phyloP scores from a whole-genome alignment of 2,797 vertebrate species.

The Scarus forsteni region DNA sequence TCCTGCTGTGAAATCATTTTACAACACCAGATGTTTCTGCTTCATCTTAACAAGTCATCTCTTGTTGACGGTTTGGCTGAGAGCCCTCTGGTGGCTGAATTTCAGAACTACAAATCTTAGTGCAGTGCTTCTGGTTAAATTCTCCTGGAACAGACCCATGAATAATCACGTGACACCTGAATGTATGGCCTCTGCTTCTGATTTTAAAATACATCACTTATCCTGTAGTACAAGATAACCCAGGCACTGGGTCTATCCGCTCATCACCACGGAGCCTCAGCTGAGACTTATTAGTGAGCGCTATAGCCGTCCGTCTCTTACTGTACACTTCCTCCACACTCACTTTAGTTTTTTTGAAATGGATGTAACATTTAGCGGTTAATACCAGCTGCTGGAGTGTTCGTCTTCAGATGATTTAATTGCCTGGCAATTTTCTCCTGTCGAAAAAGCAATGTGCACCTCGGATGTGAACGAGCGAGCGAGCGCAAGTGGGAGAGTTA shows the following conservation, averaged over 20 bases:
- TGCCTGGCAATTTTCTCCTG: slow-evolving; percentile 87
- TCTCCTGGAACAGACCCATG: too few relatives aligned
- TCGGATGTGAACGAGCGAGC: slow-evolving; percentile 81
- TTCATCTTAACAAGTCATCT: too few relatives aligned
- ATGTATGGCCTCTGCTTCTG: too few relatives aligned
- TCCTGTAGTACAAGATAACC: too few relatives aligned
- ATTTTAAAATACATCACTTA: too few relatives aligned
- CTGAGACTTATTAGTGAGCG: slow-evolving; percentile 55
- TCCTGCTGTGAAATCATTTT: too few relatives aligned
- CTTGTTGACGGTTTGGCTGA: too few relatives aligned
- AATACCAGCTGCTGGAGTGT: slow-evolving; percentile 86
- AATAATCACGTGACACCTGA: too few relatives aligned
- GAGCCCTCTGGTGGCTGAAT: too few relatives aligned
- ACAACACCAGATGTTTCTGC: too few relatives aligned
- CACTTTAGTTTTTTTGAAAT: slow-evolving; percentile 67
- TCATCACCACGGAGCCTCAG: slow-evolving; percentile 33
- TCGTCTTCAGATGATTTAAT: slow-evolving; percentile 89
- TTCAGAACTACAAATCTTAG: too few relatives aligned
- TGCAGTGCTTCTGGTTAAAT: too few relatives aligned
- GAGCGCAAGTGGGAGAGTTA: slow-evolving; percentile 86
- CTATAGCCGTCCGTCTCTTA: slow-evolving; percentile 54
- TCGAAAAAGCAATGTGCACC: slow-evolving; percentile 86
- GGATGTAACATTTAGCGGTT: slow-evolving; percentile 86
- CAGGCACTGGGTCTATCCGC: slow-evolving; percentile 1
- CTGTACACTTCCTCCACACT: slow-evolving; percentile 66